A percentile compares a stretch with the other conserved stretches of the same genome.
These are phyloP conservation scores for Anguilla japonica DNA, from an alignment of 2,113 vertebrate species.

Conservation along the genomic window DNA sequence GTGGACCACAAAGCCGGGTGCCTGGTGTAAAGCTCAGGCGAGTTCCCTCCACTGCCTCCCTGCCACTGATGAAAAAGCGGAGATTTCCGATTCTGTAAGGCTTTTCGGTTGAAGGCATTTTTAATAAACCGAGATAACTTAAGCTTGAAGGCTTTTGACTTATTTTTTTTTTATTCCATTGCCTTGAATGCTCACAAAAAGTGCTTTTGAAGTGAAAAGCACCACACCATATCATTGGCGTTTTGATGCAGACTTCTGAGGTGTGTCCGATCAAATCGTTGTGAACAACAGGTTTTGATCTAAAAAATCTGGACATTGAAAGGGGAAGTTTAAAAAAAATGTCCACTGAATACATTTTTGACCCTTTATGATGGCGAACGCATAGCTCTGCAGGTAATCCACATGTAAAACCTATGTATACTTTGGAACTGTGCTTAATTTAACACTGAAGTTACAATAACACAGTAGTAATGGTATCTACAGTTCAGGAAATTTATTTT, in stretches of 20 bases:
- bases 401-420: background rate
- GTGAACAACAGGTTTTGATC: background rate
- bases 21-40: background rate
- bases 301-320: background rate
- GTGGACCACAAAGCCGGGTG: background rate
- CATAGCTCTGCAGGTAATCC: background rate
- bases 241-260: background rate
- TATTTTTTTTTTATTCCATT: slow-evolving; percentile 14
- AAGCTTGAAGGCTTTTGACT: slow-evolving; percentile 18
- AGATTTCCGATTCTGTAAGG: background rate
- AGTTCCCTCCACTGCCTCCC: background rate
- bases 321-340: background rate
- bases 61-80: slow-evolving; percentile 6
- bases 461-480: background rate
- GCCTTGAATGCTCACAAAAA: slow-evolving; percentile 21
- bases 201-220: slow-evolving; percentile 18
- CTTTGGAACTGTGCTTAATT: background rate
- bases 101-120: slow-evolving; percentile 26
- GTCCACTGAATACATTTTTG: background rate
- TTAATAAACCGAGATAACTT: slow-evolving; percentile 25
- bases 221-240: background rate
- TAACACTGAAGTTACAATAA: background rate
- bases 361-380: background rate
- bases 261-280: slow-evolving; percentile 11
- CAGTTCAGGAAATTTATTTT: background rate